Conservation (phyloP, 2,797 vertebrate species). For the Scleropages formosus region DNA sequence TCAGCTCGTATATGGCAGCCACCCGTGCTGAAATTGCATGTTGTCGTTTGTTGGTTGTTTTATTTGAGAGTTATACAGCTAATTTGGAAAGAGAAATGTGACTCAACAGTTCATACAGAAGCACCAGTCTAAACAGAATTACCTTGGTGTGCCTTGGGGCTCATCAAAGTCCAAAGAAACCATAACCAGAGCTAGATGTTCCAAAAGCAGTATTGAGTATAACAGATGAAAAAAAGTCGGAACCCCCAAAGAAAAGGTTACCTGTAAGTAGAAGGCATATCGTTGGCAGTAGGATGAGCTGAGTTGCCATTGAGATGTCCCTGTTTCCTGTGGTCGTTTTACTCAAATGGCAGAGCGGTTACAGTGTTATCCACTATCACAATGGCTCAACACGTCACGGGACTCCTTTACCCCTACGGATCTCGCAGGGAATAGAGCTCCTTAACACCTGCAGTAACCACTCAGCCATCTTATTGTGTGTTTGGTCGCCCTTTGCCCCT, state of each 20-base stretch:
- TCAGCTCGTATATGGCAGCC: too few relatives aligned
- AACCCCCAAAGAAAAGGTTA: slow-evolving; percentile 47
- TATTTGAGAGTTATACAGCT: too few relatives aligned
- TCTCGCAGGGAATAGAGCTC: not conserved
- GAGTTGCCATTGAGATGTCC: slow-evolving; percentile 49
- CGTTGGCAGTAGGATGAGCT: slow-evolving; percentile 38
- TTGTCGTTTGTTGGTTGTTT: too few relatives aligned
- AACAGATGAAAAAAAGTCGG: not conserved
- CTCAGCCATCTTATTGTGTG: slow-evolving; percentile 52
- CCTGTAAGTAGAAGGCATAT: slow-evolving; percentile 59
- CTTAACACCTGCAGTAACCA: slow-evolving; percentile 57
- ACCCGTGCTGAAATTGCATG: too few relatives aligned
- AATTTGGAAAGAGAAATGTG: too few relatives aligned
- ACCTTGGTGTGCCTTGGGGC: too few relatives aligned
- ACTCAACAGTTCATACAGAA: not conserved
- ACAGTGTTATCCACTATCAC: not conserved
- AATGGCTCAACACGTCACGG: not conserved
- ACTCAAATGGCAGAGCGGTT: not conserved
- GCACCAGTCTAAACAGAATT: not conserved
- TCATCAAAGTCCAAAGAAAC: not conserved
- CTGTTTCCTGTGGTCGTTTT: not conserved
- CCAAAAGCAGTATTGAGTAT: not conserved
- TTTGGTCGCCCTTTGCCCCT: slow-evolving; percentile 43
- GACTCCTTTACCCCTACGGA: slow-evolving; percentile 21
- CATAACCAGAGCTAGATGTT: not conserved